These are phyloP conservation scores for Alaudala cheleensis DNA, from an alignment of 2,113 vertebrate species.

Conservation along the genomic window DNA sequence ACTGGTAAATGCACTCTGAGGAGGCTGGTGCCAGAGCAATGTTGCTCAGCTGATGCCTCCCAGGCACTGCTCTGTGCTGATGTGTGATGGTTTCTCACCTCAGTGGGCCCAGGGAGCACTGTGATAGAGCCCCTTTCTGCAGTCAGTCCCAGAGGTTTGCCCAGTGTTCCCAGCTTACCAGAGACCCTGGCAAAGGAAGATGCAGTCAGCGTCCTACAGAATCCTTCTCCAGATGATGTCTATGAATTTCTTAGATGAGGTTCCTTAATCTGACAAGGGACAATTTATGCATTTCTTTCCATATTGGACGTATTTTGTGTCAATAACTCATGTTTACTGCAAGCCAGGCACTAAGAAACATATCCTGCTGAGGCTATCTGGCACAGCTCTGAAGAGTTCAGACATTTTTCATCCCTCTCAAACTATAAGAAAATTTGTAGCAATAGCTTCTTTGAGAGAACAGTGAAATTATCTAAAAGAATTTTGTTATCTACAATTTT, in stretches of 20 bases:
- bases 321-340: neutral
- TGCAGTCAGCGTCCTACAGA: neutral
- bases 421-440: neutral
- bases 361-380: neutral
- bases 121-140: neutral
- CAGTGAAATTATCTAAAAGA: neutral
- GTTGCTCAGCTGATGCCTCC: accelerated
- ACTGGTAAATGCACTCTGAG: neutral
- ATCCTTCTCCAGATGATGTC: neutral
- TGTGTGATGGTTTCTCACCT: neutral
- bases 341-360: neutral
- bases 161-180: neutral
- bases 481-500: neutral
- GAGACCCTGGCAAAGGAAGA: neutral
- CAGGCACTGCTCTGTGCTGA: neutral
- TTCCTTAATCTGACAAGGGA: neutral
- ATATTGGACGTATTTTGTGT: neutral
- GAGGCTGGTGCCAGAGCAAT: neutral
- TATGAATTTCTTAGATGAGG: neutral
- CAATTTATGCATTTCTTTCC: neutral
- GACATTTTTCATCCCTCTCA: neutral
- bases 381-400: neutral
- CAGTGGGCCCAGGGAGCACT: neutral
- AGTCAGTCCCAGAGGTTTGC: neutral
- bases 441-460: neutral